A percentile compares a stretch with the other conserved stretches of the same genome.
These are phyloP conservation scores for Venustoraphidia nigricollis DNA, from an alignment of 2,888 invertebrate species.

Conservation along the genomic window DNA sequence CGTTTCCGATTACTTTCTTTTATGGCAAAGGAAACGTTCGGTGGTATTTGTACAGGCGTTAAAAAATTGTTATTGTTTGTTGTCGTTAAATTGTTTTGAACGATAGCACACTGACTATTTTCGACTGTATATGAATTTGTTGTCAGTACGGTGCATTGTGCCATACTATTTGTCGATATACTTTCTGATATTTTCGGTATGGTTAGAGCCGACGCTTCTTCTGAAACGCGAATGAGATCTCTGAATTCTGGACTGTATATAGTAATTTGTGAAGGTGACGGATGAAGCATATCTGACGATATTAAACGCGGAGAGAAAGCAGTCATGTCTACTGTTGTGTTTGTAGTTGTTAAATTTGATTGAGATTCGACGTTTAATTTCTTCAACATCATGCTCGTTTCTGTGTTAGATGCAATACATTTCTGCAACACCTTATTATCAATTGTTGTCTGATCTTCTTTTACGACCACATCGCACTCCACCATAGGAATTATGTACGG, in stretches of 20 bases:
- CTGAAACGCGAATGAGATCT: conserved; percentile 4
- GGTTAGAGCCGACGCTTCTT: conserved; percentile 1
- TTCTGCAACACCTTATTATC: conserved; percentile 1
- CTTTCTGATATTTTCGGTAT: conserved; percentile 2
- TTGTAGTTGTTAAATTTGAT: background rate
- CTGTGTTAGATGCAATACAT: background rate
- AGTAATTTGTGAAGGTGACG: conserved; percentile 4
- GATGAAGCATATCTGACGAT: conserved; percentile 4
- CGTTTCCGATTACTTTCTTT: conserved; percentile 1
- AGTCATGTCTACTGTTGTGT: conserved; percentile 3
- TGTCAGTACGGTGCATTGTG: conserved; percentile 4
- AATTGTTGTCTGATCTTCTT: conserved; percentile 1
- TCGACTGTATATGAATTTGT: conserved; percentile 5
- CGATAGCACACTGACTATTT: conserved; percentile 1
- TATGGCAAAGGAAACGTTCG: conserved; percentile 1
- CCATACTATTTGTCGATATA: conserved; percentile 3
- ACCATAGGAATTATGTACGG: conserved; percentile 5
- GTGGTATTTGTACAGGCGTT: conserved; percentile 2
- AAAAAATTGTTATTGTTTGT: conserved; percentile 3
- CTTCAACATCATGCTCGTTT: conserved; percentile 3
- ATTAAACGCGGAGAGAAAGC: conserved; percentile 5
- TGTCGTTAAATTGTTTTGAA: conserved; percentile 2
- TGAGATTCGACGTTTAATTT: conserved; percentile 1
- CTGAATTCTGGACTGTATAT: conserved; percentile 6
- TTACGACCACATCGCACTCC: conserved; percentile 5